Base-by-base conservation (phyloP, 1,140 invertebrate genomes). In the Drosophila pallidifrons region DNA sequence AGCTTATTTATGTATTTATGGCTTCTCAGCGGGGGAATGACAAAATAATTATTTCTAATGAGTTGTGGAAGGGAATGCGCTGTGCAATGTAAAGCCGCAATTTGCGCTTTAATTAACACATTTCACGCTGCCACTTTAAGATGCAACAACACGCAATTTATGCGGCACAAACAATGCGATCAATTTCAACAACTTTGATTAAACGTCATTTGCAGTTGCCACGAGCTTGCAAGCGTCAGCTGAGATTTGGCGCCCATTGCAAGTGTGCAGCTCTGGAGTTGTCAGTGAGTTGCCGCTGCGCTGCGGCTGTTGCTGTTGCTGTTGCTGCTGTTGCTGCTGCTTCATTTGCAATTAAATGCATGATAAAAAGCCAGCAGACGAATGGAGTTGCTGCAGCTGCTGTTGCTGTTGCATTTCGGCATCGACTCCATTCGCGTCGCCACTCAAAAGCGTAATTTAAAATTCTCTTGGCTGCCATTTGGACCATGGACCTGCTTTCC, bases 111-210 rank as follows among this genome's bases (percentile, higher is more conserved):
- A 87, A 87, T 89, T 81, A 87, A 87, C 63, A 83, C 73, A 86
- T 79, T 87, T 79, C 65, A 65, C 75, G 69, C 68, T 25, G 45
- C 15, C 60, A 80, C 77, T 87, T 87, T 81, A 88, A 88, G 81
- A 88, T 89, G 81, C 81, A 85, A 80, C 81, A 85, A 77, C 80
- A 85, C 61, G 67, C 81, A 87, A 74, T 77, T 77, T 88, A 65
- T 47, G 60, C 60, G 54, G 64, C 49, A 65, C 82, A 89, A 83
- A 89, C 85, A 88, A 89, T 89, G 85, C 86, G 83, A 89, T 89
- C 85, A 89, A 89, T 89, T 89, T 89, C 85, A 89, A 89, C 81
- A 89, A 89, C 81, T 89, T 89, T 89, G 85, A 89, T 89, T 89
- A 89, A 89, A 89, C 85, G 85, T 89, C 85, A 89, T 89, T 89